phyloP scores from a whole-genome alignment of 2,888 invertebrate species.

The Muscina levida region DNA sequence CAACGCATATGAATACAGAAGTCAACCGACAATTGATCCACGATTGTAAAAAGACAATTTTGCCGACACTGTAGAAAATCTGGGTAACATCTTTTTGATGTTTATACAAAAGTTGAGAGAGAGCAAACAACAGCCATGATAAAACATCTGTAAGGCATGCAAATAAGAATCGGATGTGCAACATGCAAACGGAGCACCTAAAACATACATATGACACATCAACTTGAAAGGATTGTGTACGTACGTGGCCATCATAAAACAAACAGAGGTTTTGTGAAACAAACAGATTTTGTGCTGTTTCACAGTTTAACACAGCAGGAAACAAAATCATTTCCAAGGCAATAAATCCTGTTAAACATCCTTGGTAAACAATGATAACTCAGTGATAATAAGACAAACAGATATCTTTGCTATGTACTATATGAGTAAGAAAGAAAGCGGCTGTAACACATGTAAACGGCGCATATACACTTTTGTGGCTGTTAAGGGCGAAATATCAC shows the following conservation, averaged over 20 bases:
- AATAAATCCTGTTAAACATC: constrained; percentile 62
- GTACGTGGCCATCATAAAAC: constrained; percentile 42
- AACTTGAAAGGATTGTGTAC: constrained; percentile 53
- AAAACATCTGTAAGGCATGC: constrained; percentile 25
- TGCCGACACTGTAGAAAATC: constrained; percentile 69
- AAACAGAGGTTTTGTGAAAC: constrained; percentile 42
- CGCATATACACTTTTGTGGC: no score
- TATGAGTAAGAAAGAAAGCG: no score
- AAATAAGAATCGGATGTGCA: constrained; percentile 44
- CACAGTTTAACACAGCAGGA: constrained; percentile 65
- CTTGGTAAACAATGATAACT: constrained; percentile 20
- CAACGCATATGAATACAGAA: no score
- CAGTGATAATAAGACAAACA: not conserved
- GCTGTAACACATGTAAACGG: no score
- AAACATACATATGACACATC: constrained; percentile 4
- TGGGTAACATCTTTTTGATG: constrained; percentile 68
- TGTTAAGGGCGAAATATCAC: no score
- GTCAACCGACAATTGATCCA: not conserved
- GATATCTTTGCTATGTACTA: no score
- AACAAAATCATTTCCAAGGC: constrained; percentile 60
- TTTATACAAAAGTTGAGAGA: constrained; percentile 44
- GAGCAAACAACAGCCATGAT: constrained; percentile 28
- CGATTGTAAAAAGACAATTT: constrained; percentile 68
- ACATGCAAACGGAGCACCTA: no score
- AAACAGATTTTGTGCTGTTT: constrained; percentile 61